Evolutionary conservation across 2,888 invertebrate genomes (phyloP).

Genomic region (Nowickia ferox): DNA sequence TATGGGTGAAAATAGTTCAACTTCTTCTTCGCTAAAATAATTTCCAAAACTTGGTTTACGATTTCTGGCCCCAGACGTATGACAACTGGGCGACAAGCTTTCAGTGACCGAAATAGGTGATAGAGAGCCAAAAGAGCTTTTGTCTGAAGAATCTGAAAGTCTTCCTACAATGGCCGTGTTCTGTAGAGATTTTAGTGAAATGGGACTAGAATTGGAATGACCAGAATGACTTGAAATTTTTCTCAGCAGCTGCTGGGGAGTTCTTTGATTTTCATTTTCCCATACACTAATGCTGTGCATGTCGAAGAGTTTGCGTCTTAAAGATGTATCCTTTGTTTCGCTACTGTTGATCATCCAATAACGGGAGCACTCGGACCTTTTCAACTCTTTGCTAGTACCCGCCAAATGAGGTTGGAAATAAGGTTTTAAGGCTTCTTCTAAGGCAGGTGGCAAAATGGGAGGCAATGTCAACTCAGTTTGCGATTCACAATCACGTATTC

Average conservation of each 20-base stretch:
- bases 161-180: slow-evolving; percentile 77
- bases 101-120: slow-evolving; percentile 81
- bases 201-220: slow-evolving; percentile 68
- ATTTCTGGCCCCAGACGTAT: slow-evolving; percentile 72
- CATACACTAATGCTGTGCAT: slow-evolving; percentile 77
- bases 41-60: slow-evolving; percentile 74
- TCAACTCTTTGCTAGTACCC: slow-evolving; percentile 62
- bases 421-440: slow-evolving; percentile 85
- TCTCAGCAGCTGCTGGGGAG: neutral
- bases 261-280: slow-evolving; percentile 69
- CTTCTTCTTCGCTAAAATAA: slow-evolving; percentile 68
- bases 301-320: slow-evolving; percentile 82
- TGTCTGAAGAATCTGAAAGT: slow-evolving; percentile 78
- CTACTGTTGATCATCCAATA: slow-evolving; percentile 24
- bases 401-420: slow-evolving; percentile 84
- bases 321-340: slow-evolving; percentile 80
- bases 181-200: slow-evolving; percentile 61
- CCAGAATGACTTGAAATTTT: slow-evolving; percentile 27
- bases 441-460: slow-evolving; percentile 84
- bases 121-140: slow-evolving; percentile 81
- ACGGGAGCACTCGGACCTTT: slow-evolving; percentile 72
- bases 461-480: slow-evolving; percentile 87
- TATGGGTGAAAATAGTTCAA: slow-evolving; percentile 77
- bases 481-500: slow-evolving; percentile 82
- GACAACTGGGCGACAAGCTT: slow-evolving; percentile 74